A percentile compares a stretch with the other conserved stretches of the same genome.
Evolutionary conservation across 2,113 vertebrate genomes (phyloP).

Genomic region (Cynocephalus volans): DNA sequence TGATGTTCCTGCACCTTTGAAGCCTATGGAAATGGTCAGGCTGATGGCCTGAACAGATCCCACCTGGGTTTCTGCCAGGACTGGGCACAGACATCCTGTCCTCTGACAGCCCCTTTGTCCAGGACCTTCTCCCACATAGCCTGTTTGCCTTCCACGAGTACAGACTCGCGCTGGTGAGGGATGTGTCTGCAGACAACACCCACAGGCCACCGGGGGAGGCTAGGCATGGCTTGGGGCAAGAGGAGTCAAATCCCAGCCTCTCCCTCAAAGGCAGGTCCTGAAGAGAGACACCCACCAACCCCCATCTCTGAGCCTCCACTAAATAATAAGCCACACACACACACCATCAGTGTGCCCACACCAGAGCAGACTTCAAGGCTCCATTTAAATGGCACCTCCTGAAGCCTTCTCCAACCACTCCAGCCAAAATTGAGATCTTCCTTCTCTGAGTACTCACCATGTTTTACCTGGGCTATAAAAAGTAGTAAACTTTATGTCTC

Average conservation of each 20-base stretch:
- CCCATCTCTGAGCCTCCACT: neutral
- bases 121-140: too few relatives aligned
- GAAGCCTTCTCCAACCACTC: neutral
- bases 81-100: slow-evolving; percentile 67
- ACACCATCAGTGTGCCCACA: neutral
- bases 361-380: neutral
- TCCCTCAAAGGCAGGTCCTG: neutral
- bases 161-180: rapidly evolving
- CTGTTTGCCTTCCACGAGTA: neutral
- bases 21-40: neutral
- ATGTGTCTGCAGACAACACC: neutral
- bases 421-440: neutral
- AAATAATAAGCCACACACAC: neutral
- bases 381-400: too few relatives aligned
- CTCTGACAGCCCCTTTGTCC: slow-evolving; percentile 65
- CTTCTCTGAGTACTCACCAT: too few relatives aligned
- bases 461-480: neutral
- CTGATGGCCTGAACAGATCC: slow-evolving; percentile 19
- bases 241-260: neutral
- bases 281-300: neutral
- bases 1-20: neutral
- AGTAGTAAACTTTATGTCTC: neutral
- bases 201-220: rapidly evolving
- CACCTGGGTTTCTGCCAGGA: neutral
- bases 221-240: rapidly evolving